Evolutionary conservation across 2,113 vertebrate genomes (phyloP).

Genomic region (Propithecus coquereli): DNA sequence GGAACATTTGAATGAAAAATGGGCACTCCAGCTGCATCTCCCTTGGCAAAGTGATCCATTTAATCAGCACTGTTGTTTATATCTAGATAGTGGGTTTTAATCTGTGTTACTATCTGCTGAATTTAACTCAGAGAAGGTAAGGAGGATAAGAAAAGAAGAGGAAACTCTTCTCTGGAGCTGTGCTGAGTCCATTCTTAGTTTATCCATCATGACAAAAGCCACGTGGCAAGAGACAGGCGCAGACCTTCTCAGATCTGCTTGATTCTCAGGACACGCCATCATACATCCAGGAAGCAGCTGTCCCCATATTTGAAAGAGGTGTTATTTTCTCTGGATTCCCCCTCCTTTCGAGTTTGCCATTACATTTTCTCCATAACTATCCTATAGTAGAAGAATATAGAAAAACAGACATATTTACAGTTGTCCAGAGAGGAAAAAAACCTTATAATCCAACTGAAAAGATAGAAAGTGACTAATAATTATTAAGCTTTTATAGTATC

Average conservation of each 20-base stretch:
- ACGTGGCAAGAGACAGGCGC: conserved; percentile 84
- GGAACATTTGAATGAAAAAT: conserved; percentile 88
- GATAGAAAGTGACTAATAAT: conserved; percentile 24
- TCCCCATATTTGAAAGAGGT: conserved; percentile 75
- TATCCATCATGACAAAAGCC: conserved; percentile 86
- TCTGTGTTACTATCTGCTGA: conserved; percentile 88
- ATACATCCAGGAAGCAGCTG: conserved; percentile 85
- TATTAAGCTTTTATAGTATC: background rate
- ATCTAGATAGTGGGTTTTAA: conserved; percentile 92
- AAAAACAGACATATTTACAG: conserved; percentile 26
- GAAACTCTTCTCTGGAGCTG: conserved; percentile 72
- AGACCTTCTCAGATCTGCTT: conserved; percentile 75
- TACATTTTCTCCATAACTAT: conserved; percentile 6
- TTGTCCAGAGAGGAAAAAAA: background rate
- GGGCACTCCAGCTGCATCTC: conserved; percentile 79
- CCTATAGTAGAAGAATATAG: conserved; percentile 20
- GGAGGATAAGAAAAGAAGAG: conserved; percentile 64
- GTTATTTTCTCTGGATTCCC: conserved; percentile 73
- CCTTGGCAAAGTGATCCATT: conserved; percentile 86
- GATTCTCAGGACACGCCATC: conserved; percentile 78
- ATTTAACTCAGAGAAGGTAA: conserved; percentile 82
- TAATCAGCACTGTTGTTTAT: conserved; percentile 92
- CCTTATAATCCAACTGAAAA: conserved; percentile 15
- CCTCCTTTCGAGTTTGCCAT: background rate
- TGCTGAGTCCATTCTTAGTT: conserved; percentile 90